Conservation (phyloP, 2,888 invertebrate species). For the Mongoloraphidia duomilia region DNA sequence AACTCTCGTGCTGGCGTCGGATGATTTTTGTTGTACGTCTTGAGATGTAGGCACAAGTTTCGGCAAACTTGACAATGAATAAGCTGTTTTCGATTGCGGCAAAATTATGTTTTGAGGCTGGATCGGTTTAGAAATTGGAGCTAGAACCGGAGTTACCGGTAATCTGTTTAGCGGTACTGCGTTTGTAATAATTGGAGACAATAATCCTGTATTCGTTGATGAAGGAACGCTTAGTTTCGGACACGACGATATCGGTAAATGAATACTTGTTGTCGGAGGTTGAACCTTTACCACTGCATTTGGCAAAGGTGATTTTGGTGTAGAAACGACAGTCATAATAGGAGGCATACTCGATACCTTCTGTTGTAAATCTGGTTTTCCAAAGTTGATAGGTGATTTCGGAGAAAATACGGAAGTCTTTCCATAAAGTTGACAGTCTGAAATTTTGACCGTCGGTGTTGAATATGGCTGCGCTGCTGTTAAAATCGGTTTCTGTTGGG, state of each 20-base stretch:
- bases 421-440: too few relatives aligned
- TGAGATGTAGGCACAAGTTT: constrained; percentile 22
- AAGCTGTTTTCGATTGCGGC: constrained; percentile 27
- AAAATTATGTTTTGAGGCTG: constrained; percentile 32
- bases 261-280: not conserved
- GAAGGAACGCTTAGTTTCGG: constrained; percentile 6
- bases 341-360: too few relatives aligned
- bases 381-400: too few relatives aligned
- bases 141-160: constrained; percentile 41
- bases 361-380: too few relatives aligned
- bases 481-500: too few relatives aligned
- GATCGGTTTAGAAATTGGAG: constrained; percentile 41
- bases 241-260: constrained; percentile 6
- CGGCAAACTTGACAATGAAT: constrained; percentile 20
- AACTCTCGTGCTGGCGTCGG: too few relatives aligned
- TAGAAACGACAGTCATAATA: not conserved
- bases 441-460: too few relatives aligned
- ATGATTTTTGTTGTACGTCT: constrained; percentile 15
- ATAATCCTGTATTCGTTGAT: constrained; percentile 7
- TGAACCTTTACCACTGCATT: not conserved
- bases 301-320: not conserved
- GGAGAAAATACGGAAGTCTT: too few relatives aligned
- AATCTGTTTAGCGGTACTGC: constrained; percentile 38
- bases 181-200: constrained; percentile 10
- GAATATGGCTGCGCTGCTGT: too few relatives aligned